phyloP scores from a whole-genome alignment of 2,888 invertebrate genomes.

The Notodonta dromedarius region DNA sequence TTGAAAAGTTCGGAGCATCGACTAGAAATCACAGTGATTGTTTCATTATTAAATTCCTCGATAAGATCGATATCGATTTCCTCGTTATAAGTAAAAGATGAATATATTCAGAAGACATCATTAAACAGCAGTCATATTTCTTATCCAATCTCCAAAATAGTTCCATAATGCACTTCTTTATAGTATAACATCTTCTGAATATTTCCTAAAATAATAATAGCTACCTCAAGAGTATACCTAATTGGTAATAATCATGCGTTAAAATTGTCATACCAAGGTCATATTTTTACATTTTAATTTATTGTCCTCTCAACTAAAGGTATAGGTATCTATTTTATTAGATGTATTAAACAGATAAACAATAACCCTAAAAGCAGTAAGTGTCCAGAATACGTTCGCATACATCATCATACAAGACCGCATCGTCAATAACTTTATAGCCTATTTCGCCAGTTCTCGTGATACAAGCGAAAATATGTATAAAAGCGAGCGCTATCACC shows the following conservation, averaged over 20 bases:
- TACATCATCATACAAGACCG: conserved; percentile 24
- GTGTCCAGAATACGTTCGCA: conserved; percentile 28
- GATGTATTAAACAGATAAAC: neutral
- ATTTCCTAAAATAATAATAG: neutral
- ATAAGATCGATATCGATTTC: conserved; percentile 10
- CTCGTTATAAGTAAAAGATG: conserved; percentile 8
- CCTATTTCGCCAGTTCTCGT: conserved; percentile 40
- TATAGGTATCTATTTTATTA: too few species aligned
- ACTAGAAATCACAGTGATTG: conserved; percentile 76
- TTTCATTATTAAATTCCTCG: conserved; percentile 38
- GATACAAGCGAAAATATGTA: conserved; percentile 42
- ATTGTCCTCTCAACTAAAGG: too few species aligned
- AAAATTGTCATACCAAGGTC: too few species aligned
- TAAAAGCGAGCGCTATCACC: conserved; percentile 40
- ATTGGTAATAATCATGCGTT: too few species aligned
- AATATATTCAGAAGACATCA: conserved; percentile 12
- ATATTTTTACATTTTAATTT: too few species aligned
- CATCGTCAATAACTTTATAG: conserved; percentile 38
- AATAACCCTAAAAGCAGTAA: neutral
- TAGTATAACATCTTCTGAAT: neutral
- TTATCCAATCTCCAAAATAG: neutral
- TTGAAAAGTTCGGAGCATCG: conserved; percentile 63
- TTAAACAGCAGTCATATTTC: neutral
- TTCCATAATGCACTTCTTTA: neutral
- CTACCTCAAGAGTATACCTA: too few species aligned